Conservation (phyloP, 2,113 vertebrate genomes). For the Sorex fumeus region DNA sequence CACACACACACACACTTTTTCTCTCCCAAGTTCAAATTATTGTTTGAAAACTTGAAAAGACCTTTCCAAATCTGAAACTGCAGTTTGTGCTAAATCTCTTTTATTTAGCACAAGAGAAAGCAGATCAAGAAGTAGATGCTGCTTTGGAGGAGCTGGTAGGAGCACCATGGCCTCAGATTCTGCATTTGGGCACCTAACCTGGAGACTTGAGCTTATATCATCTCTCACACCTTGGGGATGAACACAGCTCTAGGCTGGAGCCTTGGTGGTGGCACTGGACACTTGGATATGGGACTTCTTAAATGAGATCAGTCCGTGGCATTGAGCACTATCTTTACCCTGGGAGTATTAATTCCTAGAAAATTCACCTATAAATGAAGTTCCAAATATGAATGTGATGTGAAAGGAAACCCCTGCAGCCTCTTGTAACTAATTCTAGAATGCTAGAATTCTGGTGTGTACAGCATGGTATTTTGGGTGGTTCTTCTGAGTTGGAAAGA, state of each 20-base stretch:
- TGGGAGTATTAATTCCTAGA: not conserved
- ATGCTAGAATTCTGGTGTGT: not conserved
- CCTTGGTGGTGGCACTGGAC: not conserved
- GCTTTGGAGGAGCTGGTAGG: not conserved
- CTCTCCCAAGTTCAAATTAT: not conserved
- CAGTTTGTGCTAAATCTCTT: no score
- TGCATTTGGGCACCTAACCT: not conserved
- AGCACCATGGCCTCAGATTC: no score
- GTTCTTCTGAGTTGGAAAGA: not conserved
- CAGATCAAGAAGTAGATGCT: not conserved
- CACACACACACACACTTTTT: not conserved
- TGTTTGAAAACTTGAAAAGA: conserved; percentile 11
- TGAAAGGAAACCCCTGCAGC: not conserved
- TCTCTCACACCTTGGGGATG: not conserved
- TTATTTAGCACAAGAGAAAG: conserved; percentile 21
- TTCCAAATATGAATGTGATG: not conserved
- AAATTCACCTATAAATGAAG: not conserved
- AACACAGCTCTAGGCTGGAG: no score
- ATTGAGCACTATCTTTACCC: not conserved
- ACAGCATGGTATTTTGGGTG: not conserved
- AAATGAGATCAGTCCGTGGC: not conserved
- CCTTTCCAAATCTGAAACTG: no score
- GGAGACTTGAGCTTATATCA: not conserved
- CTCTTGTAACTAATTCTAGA: not conserved
- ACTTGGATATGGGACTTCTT: not conserved